phyloP scores from a whole-genome alignment of 1,140 invertebrate species.

The Solenopsis invicta region DNA sequence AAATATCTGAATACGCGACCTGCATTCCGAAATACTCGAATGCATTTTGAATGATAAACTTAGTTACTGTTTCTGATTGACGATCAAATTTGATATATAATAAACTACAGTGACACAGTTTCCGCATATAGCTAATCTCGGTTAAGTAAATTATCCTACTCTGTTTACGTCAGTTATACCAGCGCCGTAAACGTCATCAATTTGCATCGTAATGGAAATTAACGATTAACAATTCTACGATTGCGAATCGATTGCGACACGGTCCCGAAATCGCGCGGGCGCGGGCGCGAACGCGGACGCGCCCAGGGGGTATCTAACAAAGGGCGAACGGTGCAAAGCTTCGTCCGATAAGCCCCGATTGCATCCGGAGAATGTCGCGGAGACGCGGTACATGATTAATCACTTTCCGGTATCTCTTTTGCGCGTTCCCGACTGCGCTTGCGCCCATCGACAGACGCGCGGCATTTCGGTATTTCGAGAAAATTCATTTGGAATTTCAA shows the following conservation, averaged over 20 bases:
- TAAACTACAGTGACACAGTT: background rate
- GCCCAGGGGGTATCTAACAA: background rate
- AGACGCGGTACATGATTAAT: slow-evolving; percentile 53
- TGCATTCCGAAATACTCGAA: background rate
- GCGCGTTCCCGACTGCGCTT: background rate
- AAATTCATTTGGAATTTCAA: slow-evolving; percentile 46
- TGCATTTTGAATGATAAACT: background rate
- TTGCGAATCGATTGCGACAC: slow-evolving; percentile 20
- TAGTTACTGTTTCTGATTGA: background rate
- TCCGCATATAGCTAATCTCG: slow-evolving; percentile 5
- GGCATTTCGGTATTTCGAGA: slow-evolving; percentile 36
- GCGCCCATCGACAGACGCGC: background rate
- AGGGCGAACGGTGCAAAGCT: slow-evolving; percentile 14
- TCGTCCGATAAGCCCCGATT: background rate
- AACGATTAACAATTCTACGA: slow-evolving; percentile 20
- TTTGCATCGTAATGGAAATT: slow-evolving; percentile 6
- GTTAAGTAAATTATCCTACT: background rate
- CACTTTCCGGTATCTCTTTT: slow-evolving; percentile 29
- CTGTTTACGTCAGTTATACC: background rate
- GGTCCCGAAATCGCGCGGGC: background rate
- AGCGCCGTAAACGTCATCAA: background rate
- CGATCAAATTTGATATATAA: background rate
- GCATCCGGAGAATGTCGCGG: slow-evolving; percentile 37
- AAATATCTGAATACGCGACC: background rate
- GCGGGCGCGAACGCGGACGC: background rate